A percentile compares a stretch with the other conserved stretches of the same genome.
Evolutionary conservation across 2,797 vertebrate species (phyloP).

Genomic region (Sebastes minor): DNA sequence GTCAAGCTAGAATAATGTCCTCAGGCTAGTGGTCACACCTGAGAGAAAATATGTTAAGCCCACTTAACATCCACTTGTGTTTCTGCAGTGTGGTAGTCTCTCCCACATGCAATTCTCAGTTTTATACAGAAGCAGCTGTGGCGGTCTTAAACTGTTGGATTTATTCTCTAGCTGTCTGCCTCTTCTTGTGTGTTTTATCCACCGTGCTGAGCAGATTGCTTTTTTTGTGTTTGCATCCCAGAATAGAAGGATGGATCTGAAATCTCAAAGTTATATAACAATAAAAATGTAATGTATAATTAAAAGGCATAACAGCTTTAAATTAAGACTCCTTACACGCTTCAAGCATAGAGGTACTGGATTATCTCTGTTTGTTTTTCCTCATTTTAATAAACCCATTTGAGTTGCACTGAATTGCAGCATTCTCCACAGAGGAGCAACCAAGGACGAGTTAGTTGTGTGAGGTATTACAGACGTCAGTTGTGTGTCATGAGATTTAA

Average conservation of each 20-base stretch:
- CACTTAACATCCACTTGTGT: slow-evolving; percentile 52
- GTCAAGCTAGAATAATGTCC: slow-evolving; percentile 47
- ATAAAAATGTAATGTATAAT: slow-evolving; percentile 13
- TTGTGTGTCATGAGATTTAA: neutral
- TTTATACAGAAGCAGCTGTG: slow-evolving; percentile 3
- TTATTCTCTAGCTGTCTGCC: neutral
- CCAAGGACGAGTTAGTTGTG: neutral
- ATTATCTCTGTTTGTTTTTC: slow-evolving; percentile 35
- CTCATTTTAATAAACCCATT: slow-evolving; percentile 10
- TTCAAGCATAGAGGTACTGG: neutral
- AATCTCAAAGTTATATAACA: slow-evolving; percentile 25
- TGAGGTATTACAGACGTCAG: slow-evolving; percentile 1
- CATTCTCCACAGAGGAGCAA: slow-evolving; percentile 10
- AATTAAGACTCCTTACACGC: neutral
- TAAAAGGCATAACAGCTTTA: slow-evolving; percentile 7
- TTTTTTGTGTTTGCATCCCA: slow-evolving; percentile 10
- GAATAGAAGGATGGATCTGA: slow-evolving; percentile 1
- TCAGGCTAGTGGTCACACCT: slow-evolving; percentile 44
- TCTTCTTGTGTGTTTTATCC: slow-evolving; percentile 3
- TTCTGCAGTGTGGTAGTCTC: slow-evolving; percentile 20
- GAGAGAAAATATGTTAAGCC: slow-evolving; percentile 41
- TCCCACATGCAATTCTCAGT: slow-evolving; percentile 11
- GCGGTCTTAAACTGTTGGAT: neutral
- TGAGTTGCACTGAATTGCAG: slow-evolving; percentile 32
- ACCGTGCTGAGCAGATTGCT: neutral